Evolutionary conservation across 2,888 invertebrate species (phyloP).

Genomic region (Ichneumoninae sp.): DNA sequence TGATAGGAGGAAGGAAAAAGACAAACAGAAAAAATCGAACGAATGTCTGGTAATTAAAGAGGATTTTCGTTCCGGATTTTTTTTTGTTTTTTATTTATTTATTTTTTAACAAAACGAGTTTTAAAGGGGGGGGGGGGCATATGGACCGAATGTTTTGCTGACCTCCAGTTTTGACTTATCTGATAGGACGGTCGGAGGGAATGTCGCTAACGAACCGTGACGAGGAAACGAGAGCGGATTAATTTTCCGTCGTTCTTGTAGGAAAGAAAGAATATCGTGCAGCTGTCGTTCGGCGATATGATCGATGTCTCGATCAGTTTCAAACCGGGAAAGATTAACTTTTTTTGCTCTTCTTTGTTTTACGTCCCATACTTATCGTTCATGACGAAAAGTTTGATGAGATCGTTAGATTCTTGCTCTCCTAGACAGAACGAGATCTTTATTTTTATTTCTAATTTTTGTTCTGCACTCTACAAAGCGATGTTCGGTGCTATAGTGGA

Average conservation of each 20-base stretch:
- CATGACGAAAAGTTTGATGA: slow-evolving; percentile 34
- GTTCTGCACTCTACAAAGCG: neutral
- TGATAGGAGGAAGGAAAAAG: neutral
- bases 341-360: slow-evolving; percentile 14
- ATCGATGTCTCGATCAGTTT: slow-evolving; percentile 47
- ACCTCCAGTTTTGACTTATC: slow-evolving; percentile 38
- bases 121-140: neutral
- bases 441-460: neutral
- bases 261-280: slow-evolving; percentile 37
- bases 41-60: neutral
- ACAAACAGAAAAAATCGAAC: neutral
- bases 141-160: slow-evolving; percentile 21
- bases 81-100: neutral
- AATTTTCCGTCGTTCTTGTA: slow-evolving; percentile 21
- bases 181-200: slow-evolving; percentile 30
- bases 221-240: slow-evolving; percentile 35
- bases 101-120: neutral
- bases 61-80: neutral
- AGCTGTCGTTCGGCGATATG: slow-evolving; percentile 40
- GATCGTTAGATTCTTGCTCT: slow-evolving; percentile 26
- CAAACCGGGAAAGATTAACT: slow-evolving; percentile 4
- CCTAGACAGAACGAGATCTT: neutral
- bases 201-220: slow-evolving; percentile 57
- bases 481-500: neutral
- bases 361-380: slow-evolving; percentile 9